A percentile compares a stretch with the other conserved stretches of the same genome.
Evolutionary conservation across 2,797 vertebrate species (phyloP).

Genomic region (Myotis planiceps): DNA sequence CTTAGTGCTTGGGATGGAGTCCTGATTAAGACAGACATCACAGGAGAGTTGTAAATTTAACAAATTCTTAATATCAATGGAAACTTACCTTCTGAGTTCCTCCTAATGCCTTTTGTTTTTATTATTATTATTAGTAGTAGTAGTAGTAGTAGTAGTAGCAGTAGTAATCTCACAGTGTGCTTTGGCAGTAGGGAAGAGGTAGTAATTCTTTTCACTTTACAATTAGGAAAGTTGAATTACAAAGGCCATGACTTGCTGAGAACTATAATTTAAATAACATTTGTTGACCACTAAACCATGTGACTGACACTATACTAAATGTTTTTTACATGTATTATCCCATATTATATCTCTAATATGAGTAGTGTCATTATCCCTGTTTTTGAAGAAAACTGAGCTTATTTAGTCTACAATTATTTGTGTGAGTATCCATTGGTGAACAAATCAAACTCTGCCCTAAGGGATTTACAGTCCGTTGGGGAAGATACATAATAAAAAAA

Average conservation of each 20-base stretch:
- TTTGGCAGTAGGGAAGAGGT: not conserved
- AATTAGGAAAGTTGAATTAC: slow-evolving; percentile 50
- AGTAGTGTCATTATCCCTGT: slow-evolving; percentile 12
- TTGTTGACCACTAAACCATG: slow-evolving; percentile 22
- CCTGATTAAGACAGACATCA: not conserved
- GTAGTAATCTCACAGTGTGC: not conserved
- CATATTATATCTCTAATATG: not conserved
- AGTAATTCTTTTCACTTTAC: slow-evolving; percentile 47
- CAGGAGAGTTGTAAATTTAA: slow-evolving; percentile 27
- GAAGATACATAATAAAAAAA: slow-evolving; percentile 34
- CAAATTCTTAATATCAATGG: slow-evolving; percentile 19
- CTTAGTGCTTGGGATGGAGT: not conserved
- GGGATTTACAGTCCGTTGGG: not conserved
- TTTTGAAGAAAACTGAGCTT: slow-evolving; percentile 44
- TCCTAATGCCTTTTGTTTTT: not conserved
- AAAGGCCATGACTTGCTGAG: slow-evolving; percentile 38
- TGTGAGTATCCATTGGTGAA: slow-evolving; percentile 7
- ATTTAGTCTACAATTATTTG: slow-evolving; percentile 50
- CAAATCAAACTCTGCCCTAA: not conserved
- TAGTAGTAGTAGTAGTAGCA: not conserved
- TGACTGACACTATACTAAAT: not conserved
- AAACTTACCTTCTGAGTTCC: not conserved
- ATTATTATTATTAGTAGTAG: not conserved
- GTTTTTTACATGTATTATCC: slow-evolving; percentile 7
- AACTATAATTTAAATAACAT: slow-evolving; percentile 47